These are phyloP conservation scores for Chironomus riparius DNA, from an alignment of 2,888 invertebrate genomes.

Conservation along the genomic window DNA sequence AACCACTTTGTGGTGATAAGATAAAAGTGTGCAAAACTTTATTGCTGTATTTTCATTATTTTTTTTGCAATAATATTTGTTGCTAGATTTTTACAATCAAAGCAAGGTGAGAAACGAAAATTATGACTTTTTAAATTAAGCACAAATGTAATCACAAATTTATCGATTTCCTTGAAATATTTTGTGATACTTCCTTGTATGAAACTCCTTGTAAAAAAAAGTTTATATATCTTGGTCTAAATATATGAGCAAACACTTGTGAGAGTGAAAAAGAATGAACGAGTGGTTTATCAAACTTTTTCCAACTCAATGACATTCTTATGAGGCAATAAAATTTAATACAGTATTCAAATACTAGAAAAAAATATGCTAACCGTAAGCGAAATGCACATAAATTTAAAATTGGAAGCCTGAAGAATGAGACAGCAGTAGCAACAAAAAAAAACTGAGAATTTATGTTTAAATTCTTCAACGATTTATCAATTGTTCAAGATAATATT, in stretches of 20 bases:
- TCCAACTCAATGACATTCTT: slow-evolving; percentile 1
- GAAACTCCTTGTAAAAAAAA: no score
- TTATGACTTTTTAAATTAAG: neutral
- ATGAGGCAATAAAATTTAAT: neutral
- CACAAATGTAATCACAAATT: neutral
- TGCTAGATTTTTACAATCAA: neutral
- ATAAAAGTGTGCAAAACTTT: neutral
- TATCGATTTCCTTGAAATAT: neutral
- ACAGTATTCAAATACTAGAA: neutral
- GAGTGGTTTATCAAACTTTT: neutral
- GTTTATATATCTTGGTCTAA: no score
- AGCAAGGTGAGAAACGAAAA: no score
- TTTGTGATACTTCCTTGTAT: neutral
- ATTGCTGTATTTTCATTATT: neutral
- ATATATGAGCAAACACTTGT: neutral
- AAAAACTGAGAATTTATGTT: slow-evolving; percentile 9
- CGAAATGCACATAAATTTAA: neutral
- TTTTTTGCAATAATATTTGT: neutral
- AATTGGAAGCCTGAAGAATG: neutral
- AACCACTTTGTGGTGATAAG: neutral
- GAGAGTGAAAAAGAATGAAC: neutral
- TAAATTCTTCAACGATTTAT: slow-evolving; percentile 7
- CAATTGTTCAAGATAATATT: neutral
- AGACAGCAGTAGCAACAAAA: neutral
- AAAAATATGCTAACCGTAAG: neutral